Base-by-base conservation (phyloP, 2,113 vertebrate species). In the Eonycteris spelaea region DNA sequence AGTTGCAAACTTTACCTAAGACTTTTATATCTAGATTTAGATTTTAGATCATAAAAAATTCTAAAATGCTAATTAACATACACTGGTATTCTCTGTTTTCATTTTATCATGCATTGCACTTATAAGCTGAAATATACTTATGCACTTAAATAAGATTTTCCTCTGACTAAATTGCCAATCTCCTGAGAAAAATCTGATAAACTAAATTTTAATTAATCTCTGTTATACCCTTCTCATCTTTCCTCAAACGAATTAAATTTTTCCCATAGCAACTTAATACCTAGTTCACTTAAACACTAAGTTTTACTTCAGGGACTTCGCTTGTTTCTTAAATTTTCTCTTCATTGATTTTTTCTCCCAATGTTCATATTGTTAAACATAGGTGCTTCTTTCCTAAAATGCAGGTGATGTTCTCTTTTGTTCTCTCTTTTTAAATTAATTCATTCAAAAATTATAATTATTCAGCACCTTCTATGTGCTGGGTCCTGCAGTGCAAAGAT, bases 171-270 rank as follows among this genome's bases (percentile, higher is more conserved):
- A 96, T 97, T 97, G 88, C 94, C 96, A 97, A 96, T 85, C 96
- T 97, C 96, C 90, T 83, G 95, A 96, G 97, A 97, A 97, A 97
- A 97, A 94, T 96, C 93, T 91, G 97, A 97, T 98, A 96, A 98
- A 98, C 97, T 91, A 97, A 97, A 97, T 94, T 97, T 98, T 97
- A 98, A 97, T 98, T 98, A 97, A 97, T 97, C 94, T 97, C 90
- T 3, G 28, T 92, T 97, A 96, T 92, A 95, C 79, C 45, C 95
- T 93, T 94, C 96, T 96, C 94, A 91, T 97, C 95, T 96, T 96
- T 68, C 95, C 95, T 98, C 94, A 28, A 85, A 95, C 96, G 97
- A 96, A 96, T 97, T 97, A 90, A 92, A 92, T 90, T 95, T 94
- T 94, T 93, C 96, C 97, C 93, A 86, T 59, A 91, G 96, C 93